phyloP scores from a whole-genome alignment of 2,113 vertebrate genomes.

The Erythrocercus mccallii region DNA sequence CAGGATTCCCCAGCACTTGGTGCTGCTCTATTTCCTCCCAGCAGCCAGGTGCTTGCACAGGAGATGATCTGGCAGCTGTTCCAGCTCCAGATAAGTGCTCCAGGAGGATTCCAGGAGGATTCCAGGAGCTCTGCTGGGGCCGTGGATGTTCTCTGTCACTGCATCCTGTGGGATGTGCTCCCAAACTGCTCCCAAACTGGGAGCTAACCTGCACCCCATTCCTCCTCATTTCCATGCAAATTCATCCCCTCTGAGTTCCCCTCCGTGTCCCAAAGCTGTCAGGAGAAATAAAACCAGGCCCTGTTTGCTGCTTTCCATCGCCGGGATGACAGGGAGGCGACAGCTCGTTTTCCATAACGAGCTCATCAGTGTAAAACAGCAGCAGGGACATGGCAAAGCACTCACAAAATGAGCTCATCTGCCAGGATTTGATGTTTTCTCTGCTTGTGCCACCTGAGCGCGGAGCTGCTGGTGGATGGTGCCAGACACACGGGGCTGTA shows the following conservation, averaged over 20 bases:
- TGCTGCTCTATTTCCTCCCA: neutral
- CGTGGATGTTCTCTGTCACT: neutral
- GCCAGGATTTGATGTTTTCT: neutral
- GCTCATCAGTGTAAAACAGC: constrained; percentile 15
- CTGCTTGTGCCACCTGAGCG: neutral
- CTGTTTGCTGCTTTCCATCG: neutral
- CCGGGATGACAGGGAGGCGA: neutral
- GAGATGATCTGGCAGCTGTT: neutral
- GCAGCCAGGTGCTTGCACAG: neutral
- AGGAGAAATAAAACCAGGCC: neutral
- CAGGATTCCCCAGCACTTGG: neutral
- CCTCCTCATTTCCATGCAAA: neutral
- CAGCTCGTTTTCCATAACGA: neutral
- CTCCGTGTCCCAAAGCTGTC: neutral
- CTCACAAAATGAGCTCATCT: neutral
- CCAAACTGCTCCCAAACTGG: neutral
- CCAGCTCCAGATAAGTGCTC: neutral
- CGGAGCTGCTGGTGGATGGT: neutral
- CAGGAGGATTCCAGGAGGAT: neutral
- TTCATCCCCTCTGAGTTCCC: neutral
- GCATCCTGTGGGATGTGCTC: neutral
- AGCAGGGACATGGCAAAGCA: neutral
- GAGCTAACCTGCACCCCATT: neutral
- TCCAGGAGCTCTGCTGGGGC: constrained; percentile 15
- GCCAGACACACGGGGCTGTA: neutral